These are phyloP conservation scores for Xestia rhomboidea DNA, from an alignment of 2,888 invertebrate genomes.

Conservation along the genomic window DNA sequence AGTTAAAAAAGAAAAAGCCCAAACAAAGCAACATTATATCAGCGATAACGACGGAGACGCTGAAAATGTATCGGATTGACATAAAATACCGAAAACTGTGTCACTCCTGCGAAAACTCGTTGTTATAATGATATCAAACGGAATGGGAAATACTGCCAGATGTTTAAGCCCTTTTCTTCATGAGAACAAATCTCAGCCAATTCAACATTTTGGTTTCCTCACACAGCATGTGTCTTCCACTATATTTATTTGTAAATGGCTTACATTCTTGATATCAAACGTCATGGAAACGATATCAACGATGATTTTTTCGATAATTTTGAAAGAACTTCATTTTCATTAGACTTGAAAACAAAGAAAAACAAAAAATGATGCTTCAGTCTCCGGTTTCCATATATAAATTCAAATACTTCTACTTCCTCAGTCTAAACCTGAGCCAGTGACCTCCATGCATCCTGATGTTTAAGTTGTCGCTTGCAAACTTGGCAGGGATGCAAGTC, in stretches of 20 bases:
- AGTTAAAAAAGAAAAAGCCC: neutral
- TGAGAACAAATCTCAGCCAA: neutral
- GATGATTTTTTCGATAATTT: neutral
- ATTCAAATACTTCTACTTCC: constrained; percentile 31
- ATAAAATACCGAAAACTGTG: neutral
- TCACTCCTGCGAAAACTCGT: neutral
- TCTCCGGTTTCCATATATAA: neutral
- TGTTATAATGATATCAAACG: neutral
- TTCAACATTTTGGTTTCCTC: neutral
- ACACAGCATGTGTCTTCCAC: neutral
- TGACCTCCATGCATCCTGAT: constrained; percentile 77
- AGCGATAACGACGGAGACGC: neutral
- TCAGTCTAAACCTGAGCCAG: constrained; percentile 73
- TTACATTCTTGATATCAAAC: neutral
- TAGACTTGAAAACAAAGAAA: neutral
- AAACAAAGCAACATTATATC: neutral
- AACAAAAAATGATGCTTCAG: neutral
- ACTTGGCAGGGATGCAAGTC: constrained; percentile 73
- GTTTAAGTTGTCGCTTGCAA: constrained; percentile 71
- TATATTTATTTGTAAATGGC: neutral
- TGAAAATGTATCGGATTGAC: neutral
- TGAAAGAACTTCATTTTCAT: neutral
- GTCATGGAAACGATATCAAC: neutral
- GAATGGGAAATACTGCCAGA: neutral
- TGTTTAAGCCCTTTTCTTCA: neutral